A percentile compares a stretch with the other conserved stretches of the same genome.
Conservation (phyloP, 2,888 invertebrate species). For the Stenotaenia linearis region DNA sequence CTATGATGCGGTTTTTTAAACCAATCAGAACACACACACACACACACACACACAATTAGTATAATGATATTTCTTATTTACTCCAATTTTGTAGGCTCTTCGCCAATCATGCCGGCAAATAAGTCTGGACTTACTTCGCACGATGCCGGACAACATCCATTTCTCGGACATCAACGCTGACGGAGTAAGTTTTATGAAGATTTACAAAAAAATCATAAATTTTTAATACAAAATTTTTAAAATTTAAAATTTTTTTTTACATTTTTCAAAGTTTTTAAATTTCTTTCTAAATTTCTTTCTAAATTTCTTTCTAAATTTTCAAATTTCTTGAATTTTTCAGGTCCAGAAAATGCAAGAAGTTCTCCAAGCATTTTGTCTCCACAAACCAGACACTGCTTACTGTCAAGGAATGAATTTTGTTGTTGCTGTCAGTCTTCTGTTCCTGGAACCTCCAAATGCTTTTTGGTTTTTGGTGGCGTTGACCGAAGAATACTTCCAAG, state of each 20-base stretch:
- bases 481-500: constrained; percentile 51
- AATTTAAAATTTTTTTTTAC: not conserved
- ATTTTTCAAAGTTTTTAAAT: not conserved
- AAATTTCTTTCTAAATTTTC: not conserved
- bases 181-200: constrained; percentile 49
- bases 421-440: constrained; percentile 51
- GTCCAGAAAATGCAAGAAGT: constrained; percentile 52
- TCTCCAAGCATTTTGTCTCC: constrained; percentile 52
- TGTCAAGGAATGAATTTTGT: constrained; percentile 56
- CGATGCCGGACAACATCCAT: constrained; percentile 54
- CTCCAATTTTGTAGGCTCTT: constrained; percentile 44
- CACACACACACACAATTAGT: too few species aligned
- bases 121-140: constrained; percentile 52
- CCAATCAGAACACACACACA: too few species aligned
- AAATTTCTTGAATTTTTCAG: constrained; percentile 40
- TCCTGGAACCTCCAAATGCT: constrained; percentile 53
- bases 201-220: too few species aligned
- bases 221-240: too few species aligned
- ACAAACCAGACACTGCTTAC: constrained; percentile 52
- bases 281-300: too few species aligned
- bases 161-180: constrained; percentile 50
- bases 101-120: constrained; percentile 52
- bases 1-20: too few species aligned
- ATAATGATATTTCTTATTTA: not conserved
- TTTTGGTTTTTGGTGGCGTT: constrained; percentile 55